These are phyloP conservation scores for Hyposoter didymator DNA, from an alignment of 2,888 invertebrate species.

Conservation along the genomic window DNA sequence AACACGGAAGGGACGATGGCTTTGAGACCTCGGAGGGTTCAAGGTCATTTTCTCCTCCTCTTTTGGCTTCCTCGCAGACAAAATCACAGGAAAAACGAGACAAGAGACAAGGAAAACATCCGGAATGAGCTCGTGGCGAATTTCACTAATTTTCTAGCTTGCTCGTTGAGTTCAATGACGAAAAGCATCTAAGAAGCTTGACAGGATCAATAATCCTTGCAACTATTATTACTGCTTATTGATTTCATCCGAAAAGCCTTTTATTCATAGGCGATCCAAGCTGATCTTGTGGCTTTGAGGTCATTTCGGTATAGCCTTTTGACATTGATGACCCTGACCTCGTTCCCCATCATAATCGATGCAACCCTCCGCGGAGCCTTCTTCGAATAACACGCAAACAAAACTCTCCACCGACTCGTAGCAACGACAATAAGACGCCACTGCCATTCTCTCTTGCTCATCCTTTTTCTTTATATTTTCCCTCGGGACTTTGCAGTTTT, in stretches of 20 bases:
- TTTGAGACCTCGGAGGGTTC: background rate
- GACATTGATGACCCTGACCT: slow-evolving; percentile 63
- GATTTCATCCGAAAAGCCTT: slow-evolving; percentile 49
- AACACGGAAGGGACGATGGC: background rate
- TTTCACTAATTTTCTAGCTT: slow-evolving; percentile 3
- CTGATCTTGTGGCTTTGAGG: slow-evolving; percentile 50
- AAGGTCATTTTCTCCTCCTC: background rate
- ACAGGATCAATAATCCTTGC: slow-evolving; percentile 51
- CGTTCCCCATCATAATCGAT: slow-evolving; percentile 51
- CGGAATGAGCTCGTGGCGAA: background rate
- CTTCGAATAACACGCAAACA: slow-evolving; percentile 35
- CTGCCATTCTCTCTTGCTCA: background rate
- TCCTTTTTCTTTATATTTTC: background rate
- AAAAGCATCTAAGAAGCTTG: background rate
- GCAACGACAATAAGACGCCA: slow-evolving; percentile 19
- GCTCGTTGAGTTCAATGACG: background rate
- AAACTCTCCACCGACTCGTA: slow-evolving; percentile 18
- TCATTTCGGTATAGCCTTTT: slow-evolving; percentile 56
- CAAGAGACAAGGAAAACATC: slow-evolving; percentile 4
- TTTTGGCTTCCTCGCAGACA: background rate
- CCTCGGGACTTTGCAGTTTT: background rate
- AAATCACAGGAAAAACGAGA: background rate
- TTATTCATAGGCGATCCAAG: slow-evolving; percentile 23
- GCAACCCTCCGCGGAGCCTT: slow-evolving; percentile 10
- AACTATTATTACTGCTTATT: slow-evolving; percentile 60